Evolutionary conservation across 2,113 vertebrate genomes (phyloP).

Genomic region (Mastomys natalensis): DNA sequence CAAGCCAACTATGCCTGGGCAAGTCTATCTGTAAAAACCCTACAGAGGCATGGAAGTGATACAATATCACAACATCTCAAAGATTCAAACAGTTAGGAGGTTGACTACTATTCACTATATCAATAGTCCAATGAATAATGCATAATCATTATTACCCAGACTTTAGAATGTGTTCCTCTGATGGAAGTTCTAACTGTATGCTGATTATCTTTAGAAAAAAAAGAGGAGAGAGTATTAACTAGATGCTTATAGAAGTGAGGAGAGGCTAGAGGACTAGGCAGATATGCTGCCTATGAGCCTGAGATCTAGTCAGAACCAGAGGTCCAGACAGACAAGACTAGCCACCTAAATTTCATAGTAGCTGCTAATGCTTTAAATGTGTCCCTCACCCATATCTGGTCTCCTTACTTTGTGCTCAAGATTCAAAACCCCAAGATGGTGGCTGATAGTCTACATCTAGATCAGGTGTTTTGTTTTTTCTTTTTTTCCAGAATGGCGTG

Average conservation of each 20-base stretch:
- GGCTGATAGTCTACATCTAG: neutral
- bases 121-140: neutral
- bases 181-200: neutral
- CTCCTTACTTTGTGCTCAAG: neutral
- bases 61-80: neutral
- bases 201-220: neutral
- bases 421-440: neutral
- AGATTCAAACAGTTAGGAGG: conserved; percentile 27
- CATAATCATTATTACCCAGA: neutral
- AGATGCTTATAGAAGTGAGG: neutral
- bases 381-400: neutral
- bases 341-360: neutral
- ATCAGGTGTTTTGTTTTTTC: neutral
- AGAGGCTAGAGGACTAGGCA: neutral
- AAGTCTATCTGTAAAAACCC: neutral
- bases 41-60: neutral
- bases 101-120: neutral
- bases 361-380: no score
- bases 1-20: neutral
- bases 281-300: neutral
- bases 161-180: neutral
- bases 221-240: neutral
- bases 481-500: neutral
- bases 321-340: neutral
- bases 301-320: neutral